Conservation (phyloP, 2,113 vertebrate species). For the Todiramphus chloris region DNA sequence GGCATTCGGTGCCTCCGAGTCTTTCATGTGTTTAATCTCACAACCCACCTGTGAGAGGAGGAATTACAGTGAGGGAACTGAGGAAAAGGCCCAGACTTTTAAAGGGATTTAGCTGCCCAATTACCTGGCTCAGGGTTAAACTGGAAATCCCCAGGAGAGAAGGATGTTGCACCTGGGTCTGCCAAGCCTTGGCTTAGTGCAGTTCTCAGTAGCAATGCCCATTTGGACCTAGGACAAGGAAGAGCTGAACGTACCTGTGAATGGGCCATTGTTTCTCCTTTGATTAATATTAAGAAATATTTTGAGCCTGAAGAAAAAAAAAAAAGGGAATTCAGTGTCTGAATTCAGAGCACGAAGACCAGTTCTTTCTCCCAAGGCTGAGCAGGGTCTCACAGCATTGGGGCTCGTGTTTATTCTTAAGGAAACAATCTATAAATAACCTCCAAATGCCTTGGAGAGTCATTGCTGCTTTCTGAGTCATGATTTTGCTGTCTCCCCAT, state of each 20-base stretch:
- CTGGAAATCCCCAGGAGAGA: conserved; percentile 39
- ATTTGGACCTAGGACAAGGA: neutral
- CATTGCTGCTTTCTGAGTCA: neutral
- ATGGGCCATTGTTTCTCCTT: conserved; percentile 7
- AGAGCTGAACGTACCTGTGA: neutral
- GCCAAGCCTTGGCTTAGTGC: neutral
- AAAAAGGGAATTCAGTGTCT: neutral
- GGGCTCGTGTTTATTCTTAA: neutral
- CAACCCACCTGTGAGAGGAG: conserved; percentile 53
- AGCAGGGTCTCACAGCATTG: neutral
- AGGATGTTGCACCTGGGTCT: conserved; percentile 7
- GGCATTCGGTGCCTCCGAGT: neutral
- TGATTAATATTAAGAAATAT: neutral
- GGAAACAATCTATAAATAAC: neutral
- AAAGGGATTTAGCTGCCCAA: conserved; percentile 59
- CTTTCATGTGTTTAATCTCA: conserved; percentile 68
- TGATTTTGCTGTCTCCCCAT: rapidly evolving
- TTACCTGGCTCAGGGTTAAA: conserved; percentile 38
- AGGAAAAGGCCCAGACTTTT: conserved; percentile 46
- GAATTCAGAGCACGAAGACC: neutral
- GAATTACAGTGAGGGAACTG: conserved; percentile 19
- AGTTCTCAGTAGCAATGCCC: neutral
- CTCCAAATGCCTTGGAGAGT: neutral
- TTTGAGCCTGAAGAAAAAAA: neutral
- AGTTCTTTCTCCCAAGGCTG: neutral